Evolutionary conservation across 92 coral and sea anemone species (phyloP), one percentile per base, ranked within the genome.

Genomic region (Phenganax subtilis): DNA sequence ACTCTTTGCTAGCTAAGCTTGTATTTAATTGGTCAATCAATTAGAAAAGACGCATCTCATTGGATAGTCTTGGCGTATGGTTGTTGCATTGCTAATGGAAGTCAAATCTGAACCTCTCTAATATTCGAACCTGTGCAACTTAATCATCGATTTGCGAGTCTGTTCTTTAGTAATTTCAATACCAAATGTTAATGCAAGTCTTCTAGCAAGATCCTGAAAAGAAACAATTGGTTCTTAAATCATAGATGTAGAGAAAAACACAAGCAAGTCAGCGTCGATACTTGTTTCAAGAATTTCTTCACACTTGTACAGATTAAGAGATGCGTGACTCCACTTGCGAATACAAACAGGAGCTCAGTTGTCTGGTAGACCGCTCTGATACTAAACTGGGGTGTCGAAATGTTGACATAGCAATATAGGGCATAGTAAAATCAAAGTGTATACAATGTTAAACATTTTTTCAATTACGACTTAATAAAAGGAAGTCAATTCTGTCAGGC

Each of bases 121-220:
- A 37, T 1, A 37, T 37, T 37, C 47, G 5, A 80, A 94, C 98
- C 98, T 90, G 92, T 94, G 98, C 68, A 94, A 60, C 28, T 82
- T 91, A 57, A 94, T 82, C 63, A 94, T 81, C 53, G 92, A 88
- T 75, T 89, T 90, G 25, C 98, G 89, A 76, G 91, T 90, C 12
- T 85, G 88, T 61, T 93, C 52, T 81, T 91, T 90, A 54, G 84
- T 89, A 2, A 84, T 86, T 80, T 94, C 98, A 37, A 91, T 93
- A 27, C 98, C 98, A 73, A 89, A 83, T 16, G 97, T 88, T 60
- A 90, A 90, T 2, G 97, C 92, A 83, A 94, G 88, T 54, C 90
- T 84, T 81, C 79, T 96, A 12, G 97, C 98, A 52, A 94, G 89
- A 17, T 91, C 98, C 98, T 94, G 54, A 7, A 31, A 76, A 58